Evolutionary conservation across 2,888 invertebrate species (phyloP), one percentile per base, ranked within the genome.

Genomic region (Eilema depressum): DNA sequence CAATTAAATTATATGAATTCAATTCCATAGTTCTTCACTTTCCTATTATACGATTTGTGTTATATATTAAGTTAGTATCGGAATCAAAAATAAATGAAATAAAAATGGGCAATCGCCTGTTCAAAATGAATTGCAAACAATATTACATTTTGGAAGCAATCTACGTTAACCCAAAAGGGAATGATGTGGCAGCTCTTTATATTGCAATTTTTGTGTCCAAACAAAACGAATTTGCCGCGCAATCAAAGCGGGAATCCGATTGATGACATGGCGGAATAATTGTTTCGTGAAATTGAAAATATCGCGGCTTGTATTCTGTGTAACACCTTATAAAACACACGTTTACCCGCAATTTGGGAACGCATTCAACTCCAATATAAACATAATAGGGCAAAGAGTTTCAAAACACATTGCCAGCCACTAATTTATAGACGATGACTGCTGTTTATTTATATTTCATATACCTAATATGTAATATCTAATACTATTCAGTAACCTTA

Each of bases 181-280:
- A 95, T 95, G 95, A 95, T 95, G 95, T 95, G 95, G 94, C 93
- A 92, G 93, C 94, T 94, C 94, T 95, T 94, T 95, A 94, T 94
- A 95, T 95, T 95, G 95, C 95, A 95, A 95, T 94, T 95, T 95
- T 95, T 95, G 94, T 93, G 92, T 93, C 91, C 93, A 95, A 95
- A 95, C 95, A 95, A 95, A 95, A 94, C 94, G 93, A 95, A 94
- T 95, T 95, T 94, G 94, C 94, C 92, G 93, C 93, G 94, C 95
- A 95, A 95, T 95, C 95, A 95, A 95, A 95, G 93, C 94, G 92
- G 92, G 93, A 92, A 93, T 94, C 95, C 94, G 93, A 95, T 94
- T 95, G 95, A 95, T 94, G 95, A 95, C 94, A 94, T 92, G 93
- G 93, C 93, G 91, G 91, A 93, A 95, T 95, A 95, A 95, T 95